phyloP scores from a whole-genome alignment of 2,888 invertebrate species.

The Panopea generosa region DNA sequence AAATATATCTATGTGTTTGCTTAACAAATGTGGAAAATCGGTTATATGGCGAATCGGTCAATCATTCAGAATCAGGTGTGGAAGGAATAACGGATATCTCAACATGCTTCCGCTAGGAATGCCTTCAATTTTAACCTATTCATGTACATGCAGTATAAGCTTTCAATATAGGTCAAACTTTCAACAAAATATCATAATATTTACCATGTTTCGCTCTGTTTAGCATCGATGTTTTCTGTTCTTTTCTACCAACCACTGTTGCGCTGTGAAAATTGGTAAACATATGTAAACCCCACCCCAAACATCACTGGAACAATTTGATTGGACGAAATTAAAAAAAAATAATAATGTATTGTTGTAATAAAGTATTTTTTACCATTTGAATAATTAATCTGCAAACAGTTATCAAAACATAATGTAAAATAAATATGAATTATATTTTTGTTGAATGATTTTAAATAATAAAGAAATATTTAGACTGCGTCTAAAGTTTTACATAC shows the following conservation, averaged over 20 bases:
- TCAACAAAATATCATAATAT: constrained; percentile 3
- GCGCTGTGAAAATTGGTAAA: neutral
- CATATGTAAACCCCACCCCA: constrained; percentile 2
- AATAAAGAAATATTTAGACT: constrained; percentile 1
- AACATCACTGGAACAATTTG: constrained; percentile 1
- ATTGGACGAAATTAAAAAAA: neutral
- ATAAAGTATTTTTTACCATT: neutral
- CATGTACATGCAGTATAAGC: constrained; percentile 1
- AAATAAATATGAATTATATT: constrained; percentile 2
- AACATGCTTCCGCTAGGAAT: constrained; percentile 3
- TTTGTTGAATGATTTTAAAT: constrained; percentile 1
- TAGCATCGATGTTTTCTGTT: constrained; percentile 1
- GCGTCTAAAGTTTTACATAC: constrained; percentile 3
- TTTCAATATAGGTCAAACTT: neutral
- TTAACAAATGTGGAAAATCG: constrained; percentile 1
- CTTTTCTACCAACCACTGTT: constrained; percentile 1
- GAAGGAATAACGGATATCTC: constrained; percentile 3
- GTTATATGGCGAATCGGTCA: neutral
- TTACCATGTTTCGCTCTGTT: constrained; percentile 3
- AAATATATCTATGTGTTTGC: constrained; percentile 3
- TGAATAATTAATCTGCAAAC: constrained; percentile 1
- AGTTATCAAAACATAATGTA: constrained; percentile 1
- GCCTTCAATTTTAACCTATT: neutral
- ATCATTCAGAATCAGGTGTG: constrained; percentile 1
- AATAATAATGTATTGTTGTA: too few relatives aligned